A percentile compares a stretch with the other conserved stretches of the same genome.
These are phyloP conservation scores for Acleris literana DNA, from an alignment of 2,888 invertebrate species.

Conservation along the genomic window DNA sequence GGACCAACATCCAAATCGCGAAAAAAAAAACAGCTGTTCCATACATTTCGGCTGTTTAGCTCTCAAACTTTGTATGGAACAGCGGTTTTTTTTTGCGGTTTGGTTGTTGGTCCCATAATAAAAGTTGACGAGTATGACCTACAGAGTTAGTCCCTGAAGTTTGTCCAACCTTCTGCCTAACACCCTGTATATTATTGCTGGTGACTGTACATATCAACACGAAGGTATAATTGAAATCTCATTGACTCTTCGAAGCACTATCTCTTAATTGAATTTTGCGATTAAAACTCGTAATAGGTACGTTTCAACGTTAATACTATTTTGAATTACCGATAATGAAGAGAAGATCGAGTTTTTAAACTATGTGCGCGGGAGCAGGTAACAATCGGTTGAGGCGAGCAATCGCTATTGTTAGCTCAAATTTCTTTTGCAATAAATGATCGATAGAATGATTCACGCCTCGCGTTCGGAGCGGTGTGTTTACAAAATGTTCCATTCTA, in stretches of 20 bases:
- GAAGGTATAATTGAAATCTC: slow-evolving; percentile 5
- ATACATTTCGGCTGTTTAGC: too few species aligned
- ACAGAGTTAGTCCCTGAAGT: too few species aligned
- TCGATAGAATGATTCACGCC: slow-evolving; percentile 31
- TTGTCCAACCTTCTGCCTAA: too few species aligned
- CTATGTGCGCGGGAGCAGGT: slow-evolving; percentile 14
- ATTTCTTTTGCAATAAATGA: slow-evolving; percentile 34
- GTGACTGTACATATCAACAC: too few species aligned
- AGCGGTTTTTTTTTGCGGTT: too few species aligned
- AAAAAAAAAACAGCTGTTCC: too few species aligned
- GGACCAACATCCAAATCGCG: too few species aligned
- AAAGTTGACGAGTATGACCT: too few species aligned
- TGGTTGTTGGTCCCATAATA: too few species aligned
- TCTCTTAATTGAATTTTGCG: slow-evolving; percentile 10
- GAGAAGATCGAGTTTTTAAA: not conserved
- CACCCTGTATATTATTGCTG: too few species aligned
- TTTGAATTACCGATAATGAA: not conserved
- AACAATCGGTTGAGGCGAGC: slow-evolving; percentile 17
- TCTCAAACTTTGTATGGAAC: too few species aligned
- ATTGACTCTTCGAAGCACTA: not conserved
- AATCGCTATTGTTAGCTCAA: slow-evolving; percentile 25
- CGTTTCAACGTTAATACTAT: not conserved
- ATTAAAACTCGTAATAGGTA: slow-evolving; percentile 11
- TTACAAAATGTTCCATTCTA: slow-evolving; percentile 56
- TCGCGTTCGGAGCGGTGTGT: slow-evolving; percentile 43